Base-by-base conservation (phyloP, 2,888 invertebrate species). In the Eristalinus aeneus region DNA sequence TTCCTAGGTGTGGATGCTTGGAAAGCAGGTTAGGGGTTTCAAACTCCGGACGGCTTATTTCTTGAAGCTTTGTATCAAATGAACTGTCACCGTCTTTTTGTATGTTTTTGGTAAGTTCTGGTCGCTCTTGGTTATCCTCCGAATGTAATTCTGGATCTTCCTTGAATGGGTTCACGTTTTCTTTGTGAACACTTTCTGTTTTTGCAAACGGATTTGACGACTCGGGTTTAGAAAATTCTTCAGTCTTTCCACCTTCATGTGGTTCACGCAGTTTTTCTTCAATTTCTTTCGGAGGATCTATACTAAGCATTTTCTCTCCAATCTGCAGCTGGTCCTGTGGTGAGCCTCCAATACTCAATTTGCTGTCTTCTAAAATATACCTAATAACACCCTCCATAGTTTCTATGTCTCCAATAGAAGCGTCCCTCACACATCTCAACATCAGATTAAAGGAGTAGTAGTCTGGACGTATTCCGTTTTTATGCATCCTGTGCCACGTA, bases 401-500 rank as follows among this genome's bases (percentile, higher is more conserved):
- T 64, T 94, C 93, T 64, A 94, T 91, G 89, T 95, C 94, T 0
- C 97, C 97, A 82, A 98, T 93, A 68, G 95, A 95, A 91, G 98
- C 98, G 88, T 98, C 97, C 87, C 96, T 94, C 0, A 96, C 95
- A 91, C 96, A 95, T 89, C 96, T 94, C 0, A 98, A 91, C 91
- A 99, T 93, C 31, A 97, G 94, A 93, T 98, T 97, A 90, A 96
- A 98, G 1, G 95, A 95, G 89, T 94, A 95, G 75, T 96, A 92
- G 90, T 94, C 94, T 0, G 98, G 97, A 60, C 92, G 93, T 56
- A 97, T 93, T 61, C 93, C 94, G 89, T 94, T 93, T 60, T 93
- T 92, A 32, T 95, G 91, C 95, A 98, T 96, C 93, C 96, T 95
- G 68, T 96, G 95, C 98, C 98, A 98, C n/a, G 97, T 96, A 75